A percentile compares a stretch with the other conserved stretches of the same genome.
These are phyloP conservation scores for Lepus timidus DNA, from an alignment of 2,113 vertebrate genomes.

Conservation along the genomic window DNA sequence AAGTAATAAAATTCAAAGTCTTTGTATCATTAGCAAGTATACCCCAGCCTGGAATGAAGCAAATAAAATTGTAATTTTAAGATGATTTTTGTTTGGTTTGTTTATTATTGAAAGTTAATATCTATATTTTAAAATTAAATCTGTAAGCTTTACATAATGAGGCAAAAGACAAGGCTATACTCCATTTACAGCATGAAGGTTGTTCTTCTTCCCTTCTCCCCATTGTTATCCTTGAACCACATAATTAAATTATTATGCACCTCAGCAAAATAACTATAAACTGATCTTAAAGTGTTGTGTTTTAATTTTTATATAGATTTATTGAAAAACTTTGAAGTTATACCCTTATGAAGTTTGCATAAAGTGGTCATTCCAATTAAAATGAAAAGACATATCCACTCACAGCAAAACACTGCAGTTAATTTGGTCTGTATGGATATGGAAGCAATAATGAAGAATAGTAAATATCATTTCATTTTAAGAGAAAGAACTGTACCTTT, in stretches of 20 bases:
- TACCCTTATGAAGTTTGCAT: not conserved
- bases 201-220: not conserved
- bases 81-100: not conserved
- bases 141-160: constrained; percentile 8
- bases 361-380: not conserved
- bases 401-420: not conserved
- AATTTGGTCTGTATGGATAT: not conserved
- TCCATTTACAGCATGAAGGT: not conserved
- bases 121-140: constrained; percentile 5
- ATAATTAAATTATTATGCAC: not conserved
- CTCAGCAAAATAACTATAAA: not conserved
- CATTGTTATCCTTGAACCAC: not conserved
- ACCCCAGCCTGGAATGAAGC: not conserved
- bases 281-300: not conserved
- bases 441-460: not conserved
- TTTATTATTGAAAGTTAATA: constrained; percentile 22
- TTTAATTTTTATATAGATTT: not conserved
- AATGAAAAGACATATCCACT: not conserved
- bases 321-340: not conserved
- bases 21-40: constrained; percentile 10
- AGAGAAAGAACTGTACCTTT: not conserved
- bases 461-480: not conserved
- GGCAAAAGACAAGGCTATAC: not conserved
- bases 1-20: not conserved
- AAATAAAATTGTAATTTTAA: constrained; percentile 44